Evolutionary conservation across 2,888 invertebrate species (phyloP).

Genomic region (Cerastis leucographa): DNA sequence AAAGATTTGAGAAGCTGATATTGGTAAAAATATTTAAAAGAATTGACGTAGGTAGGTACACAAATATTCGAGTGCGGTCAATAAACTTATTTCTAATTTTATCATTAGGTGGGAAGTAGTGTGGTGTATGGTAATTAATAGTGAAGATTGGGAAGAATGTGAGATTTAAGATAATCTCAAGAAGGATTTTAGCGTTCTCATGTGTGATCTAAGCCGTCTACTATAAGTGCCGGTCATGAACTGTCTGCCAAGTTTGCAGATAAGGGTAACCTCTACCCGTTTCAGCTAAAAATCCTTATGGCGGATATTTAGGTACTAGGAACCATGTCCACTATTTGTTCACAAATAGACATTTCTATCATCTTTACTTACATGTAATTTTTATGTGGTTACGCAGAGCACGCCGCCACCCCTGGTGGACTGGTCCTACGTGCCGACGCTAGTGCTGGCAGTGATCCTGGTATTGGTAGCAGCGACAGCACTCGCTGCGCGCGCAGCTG

Average conservation of each 20-base stretch:
- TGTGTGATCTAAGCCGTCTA: background rate
- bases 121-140: constrained; percentile 15
- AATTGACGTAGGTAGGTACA: constrained; percentile 38
- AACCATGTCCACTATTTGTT: background rate
- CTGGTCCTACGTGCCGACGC: constrained; percentile 86
- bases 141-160: constrained; percentile 1
- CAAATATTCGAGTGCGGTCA: constrained; percentile 44
- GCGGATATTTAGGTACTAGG: background rate
- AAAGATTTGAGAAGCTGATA: constrained; percentile 57
- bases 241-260: background rate
- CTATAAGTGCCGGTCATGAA: background rate
- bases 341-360: background rate
- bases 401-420: constrained; percentile 83
- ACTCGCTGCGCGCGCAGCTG: constrained; percentile 74
- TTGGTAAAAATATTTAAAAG: constrained; percentile 46
- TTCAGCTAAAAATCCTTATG: background rate
- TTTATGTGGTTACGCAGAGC: constrained; percentile 70
- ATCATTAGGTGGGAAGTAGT: constrained; percentile 7
- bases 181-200: background rate
- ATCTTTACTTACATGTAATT: constrained; percentile 3
- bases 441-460: constrained; percentile 80
- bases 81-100: constrained; percentile 36
- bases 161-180: background rate
- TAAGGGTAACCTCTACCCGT: background rate
- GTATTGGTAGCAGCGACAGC: constrained; percentile 80